Evolutionary conservation across 2,797 vertebrate genomes (phyloP), one percentile per base, ranked within the genome.

Genomic region (Onychomys torridus): DNA sequence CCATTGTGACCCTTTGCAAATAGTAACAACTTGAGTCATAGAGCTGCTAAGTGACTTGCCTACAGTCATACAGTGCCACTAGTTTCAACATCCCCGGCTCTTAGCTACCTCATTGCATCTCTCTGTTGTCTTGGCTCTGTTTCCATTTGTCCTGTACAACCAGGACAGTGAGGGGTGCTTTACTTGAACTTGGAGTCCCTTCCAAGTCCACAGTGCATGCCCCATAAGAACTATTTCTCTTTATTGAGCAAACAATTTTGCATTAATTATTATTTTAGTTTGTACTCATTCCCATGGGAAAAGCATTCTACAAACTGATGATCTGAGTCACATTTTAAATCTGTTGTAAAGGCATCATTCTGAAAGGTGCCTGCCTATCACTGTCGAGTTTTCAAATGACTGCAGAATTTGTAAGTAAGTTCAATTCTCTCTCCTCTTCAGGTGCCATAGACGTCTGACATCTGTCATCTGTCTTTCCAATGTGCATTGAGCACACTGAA

Each of bases 211-310:
- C 17, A 34, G 8, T 61, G 17, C 40, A 49, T 52, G 59, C 3
- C 4, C 29, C 13, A 14, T 46, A 79, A 57, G 29, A 85, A 73
- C 14, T 78, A 75, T 57, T 67, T 34, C 61, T 73, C 27, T 69
- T 55, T 55, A 34, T 14, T 90, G 43, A 93, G 55, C 17, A 29
- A 61, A n/a, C 32, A 29, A 21, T 73, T 85, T 40, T 76, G 89
- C 91, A 63, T 40, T 40, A 65, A 88, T 81, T 65, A 81, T 90
- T 76, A 79, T 77, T 93, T 77, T 81, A 97, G 29, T 65, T 63
- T 32, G 25, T 29, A 57, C n/a, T 59, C 13, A 46, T 57, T 76
- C 32, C 55, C 89, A 4, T 29, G 55, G 17, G 40, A 63, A 67
- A 95, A 89, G 23, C 29, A 55, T 43, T 75, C 79, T 37, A 52